Base-by-base conservation (phyloP, 2,888 invertebrate species). In the Mellilla xanthometata region DNA sequence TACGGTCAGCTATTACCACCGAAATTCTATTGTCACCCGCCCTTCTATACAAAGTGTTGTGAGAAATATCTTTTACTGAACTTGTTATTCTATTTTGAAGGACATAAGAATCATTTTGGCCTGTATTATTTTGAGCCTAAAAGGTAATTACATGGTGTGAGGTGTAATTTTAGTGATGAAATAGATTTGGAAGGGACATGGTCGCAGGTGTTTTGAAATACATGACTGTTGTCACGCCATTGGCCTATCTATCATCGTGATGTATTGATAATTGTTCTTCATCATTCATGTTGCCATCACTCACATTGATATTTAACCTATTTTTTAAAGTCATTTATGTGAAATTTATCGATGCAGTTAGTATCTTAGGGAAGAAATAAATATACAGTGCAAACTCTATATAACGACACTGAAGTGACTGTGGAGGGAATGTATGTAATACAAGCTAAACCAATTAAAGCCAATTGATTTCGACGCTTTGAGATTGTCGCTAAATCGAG, bases 121-220 rank as follows among this genome's bases (percentile, higher is more conserved):
- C n/a, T 39, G 26, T 1, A 28, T 12, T 13, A 28, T 19, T 19
- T 11, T 26, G 26, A 19, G 13, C 35, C 46, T 36, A 46, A 49
- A 44, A 46, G 35, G 39, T 50, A 39, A 55, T 52, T 49, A 52
- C 26, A 42, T 48, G 40, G 48, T 52, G 42, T 42, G 29, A 35
- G 38, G 32, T 39, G 45, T 46, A 46, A 55, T 49, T 52, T 48
- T 43, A 10, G 45, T 52, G 52, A 43, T 52, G 50, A 52, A 52
- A 55, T 45, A 41, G 33, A 45, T 52, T 52, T 50, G 39, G 35
- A 46, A 52, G 56, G 51, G 49, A 54, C 52, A 49, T 36, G 35
- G 44, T 49, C 41, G 29, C 56, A 56, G 54, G 54, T 56, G 56
- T 56, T 55, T 48, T 33, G 52, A 50, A 52, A 52, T 36, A 40